These are phyloP conservation scores for Rhea americana DNA, from an alignment of 2,113 vertebrate species.

Conservation along the genomic window DNA sequence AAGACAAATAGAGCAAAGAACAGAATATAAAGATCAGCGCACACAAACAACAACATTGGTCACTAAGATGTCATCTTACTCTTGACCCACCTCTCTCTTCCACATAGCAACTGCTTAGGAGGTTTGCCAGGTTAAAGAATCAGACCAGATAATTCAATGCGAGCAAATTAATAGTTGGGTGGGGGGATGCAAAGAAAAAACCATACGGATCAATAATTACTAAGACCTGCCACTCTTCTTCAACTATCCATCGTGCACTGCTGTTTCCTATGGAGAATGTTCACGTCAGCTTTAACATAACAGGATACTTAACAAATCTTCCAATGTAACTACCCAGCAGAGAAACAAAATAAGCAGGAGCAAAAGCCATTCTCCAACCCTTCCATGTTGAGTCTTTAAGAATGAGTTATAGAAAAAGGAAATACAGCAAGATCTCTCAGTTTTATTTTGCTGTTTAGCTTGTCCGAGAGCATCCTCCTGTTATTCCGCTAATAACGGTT, in stretches of 20 bases:
- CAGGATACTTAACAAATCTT: background rate
- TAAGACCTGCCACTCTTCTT: background rate
- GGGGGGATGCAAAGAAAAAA: background rate
- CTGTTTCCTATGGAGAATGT: background rate
- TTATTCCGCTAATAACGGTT: background rate
- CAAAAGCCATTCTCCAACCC: background rate
- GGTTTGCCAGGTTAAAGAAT: constrained; percentile 19
- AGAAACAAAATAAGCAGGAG: background rate
- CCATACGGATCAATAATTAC: background rate
- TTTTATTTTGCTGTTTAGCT: background rate
- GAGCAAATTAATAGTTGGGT: background rate
- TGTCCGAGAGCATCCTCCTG: background rate
- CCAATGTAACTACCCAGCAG: background rate
- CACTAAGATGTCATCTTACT: background rate
- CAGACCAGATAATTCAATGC: constrained; percentile 18
- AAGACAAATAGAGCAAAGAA: constrained; percentile 1
- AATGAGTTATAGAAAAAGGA: background rate
- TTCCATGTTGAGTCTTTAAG: background rate
- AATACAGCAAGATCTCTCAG: background rate
- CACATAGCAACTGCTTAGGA: background rate
- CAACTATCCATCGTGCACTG: background rate
- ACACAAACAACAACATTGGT: background rate
- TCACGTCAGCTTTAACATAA: background rate
- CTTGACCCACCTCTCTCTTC: constrained; percentile 14
- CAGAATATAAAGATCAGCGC: constrained; percentile 16